Evolutionary conservation across 2,113 vertebrate genomes (phyloP).

Genomic region (Cryptotis parvus): DNA sequence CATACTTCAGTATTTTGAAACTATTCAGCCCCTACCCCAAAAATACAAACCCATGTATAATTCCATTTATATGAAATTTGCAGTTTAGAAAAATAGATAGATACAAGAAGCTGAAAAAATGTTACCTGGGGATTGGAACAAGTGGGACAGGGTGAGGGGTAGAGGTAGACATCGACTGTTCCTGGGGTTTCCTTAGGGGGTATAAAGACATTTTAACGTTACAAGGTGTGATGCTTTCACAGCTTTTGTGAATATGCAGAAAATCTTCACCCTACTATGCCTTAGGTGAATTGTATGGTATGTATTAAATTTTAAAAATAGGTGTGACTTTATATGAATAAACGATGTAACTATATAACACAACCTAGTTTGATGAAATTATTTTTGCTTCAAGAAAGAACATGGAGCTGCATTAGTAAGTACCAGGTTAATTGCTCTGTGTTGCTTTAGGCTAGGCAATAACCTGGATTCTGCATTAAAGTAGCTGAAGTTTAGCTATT

Average conservation of each 20-base stretch:
- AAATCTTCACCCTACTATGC: background rate
- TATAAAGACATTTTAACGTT: conserved; percentile 24
- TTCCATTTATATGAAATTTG: conserved; percentile 11
- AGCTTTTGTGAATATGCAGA: background rate
- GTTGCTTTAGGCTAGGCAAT: conserved; percentile 46
- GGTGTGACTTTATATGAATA: background rate
- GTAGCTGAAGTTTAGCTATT: background rate
- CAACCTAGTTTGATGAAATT: background rate
- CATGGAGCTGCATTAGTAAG: background rate
- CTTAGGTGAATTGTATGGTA: background rate
- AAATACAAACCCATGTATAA: background rate
- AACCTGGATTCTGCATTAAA: background rate
- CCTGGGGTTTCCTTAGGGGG: background rate
- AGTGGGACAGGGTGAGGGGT: background rate
- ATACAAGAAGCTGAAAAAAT: background rate
- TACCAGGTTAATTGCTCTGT: background rate
- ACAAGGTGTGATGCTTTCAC: background rate
- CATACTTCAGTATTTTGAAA: conserved; percentile 32
- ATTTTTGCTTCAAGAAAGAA: conserved; percentile 42
- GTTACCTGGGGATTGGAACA: background rate
- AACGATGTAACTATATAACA: conserved; percentile 40
- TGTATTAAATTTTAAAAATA: background rate
- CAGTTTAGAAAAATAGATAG: background rate
- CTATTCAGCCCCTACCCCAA: background rate
- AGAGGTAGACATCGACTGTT: background rate